Base-by-base conservation (phyloP, 2,113 vertebrate species). In the Cathartes aura region DNA sequence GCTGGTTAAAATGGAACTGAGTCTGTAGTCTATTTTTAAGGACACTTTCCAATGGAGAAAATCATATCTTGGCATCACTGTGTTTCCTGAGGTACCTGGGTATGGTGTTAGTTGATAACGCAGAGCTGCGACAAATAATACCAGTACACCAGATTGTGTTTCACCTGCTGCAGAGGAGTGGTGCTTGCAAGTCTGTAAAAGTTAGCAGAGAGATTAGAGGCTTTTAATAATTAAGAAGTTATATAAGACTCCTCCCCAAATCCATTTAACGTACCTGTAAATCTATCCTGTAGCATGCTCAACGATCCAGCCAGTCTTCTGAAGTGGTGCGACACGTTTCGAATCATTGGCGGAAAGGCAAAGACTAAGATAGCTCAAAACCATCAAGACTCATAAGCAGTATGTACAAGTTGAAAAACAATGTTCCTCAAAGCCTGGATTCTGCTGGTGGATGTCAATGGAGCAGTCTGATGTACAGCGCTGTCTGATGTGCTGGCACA, bases 151-250 rank as follows among this genome's bases (percentile, higher is more conserved):
- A 11, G 80, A 76, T 93, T 4, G 2, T 73, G 79, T 91, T 96
- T 95, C 91, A 67, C 45, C 32, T 86, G n/a, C 48, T 58, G 26
- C n/a, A 55, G 79, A 82, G 59, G 34, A 72, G 38, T 68, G 19
- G 71, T 91, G 32, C 79, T 93, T 87, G 42, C 38, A 92, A 91
- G 89, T 58, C 83, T 78, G 47, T 64, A 88, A 73, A 95, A 97
- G 74, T 94, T 94, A 96, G 56, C 70, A 89, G 87, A 87, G 59
- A 91, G 53, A 95, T 96, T 96, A 92, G 79, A 59, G 89, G 73
- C 30, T 81, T 89, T 96, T 71, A 96, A 95, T 91, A 82, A 95
- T 95, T 95, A n/a, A 96, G 71, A 40, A 75, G 87, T 72, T 95
- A 89, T 70, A 29, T 62, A 97, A 93, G 71, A 90, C 59, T 96